Base-by-base conservation (phyloP, 2,888 invertebrate species). In the Melanchra persicariae region DNA sequence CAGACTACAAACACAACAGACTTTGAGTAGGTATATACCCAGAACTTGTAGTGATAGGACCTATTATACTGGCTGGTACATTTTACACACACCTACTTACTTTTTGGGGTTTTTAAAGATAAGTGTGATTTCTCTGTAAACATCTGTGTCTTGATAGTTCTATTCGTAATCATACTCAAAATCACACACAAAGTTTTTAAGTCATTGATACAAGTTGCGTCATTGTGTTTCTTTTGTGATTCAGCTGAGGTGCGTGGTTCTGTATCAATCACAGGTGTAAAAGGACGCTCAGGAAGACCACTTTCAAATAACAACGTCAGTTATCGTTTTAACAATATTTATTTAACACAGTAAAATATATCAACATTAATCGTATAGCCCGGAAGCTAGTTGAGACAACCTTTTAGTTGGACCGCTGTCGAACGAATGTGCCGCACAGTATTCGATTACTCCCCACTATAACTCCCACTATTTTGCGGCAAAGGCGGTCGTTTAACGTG, bases 161-260 rank as follows among this genome's bases (percentile, higher is more conserved):
- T 49, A 40, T n/a, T n/a, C n/a, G n/a, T n/a, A n/a, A n/a, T n/a
- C n/a, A n/a, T n/a, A n/a, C n/a, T n/a, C n/a, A n/a, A n/a, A n/a
- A n/a, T n/a, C n/a, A n/a, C 19, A 49, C 22, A 30, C 37, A 45
- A 70, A 63, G 70, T 63, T 74, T 74, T 74, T 74, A 63, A 63
- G 74, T 55, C 15, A 47, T 65, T 74, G 65, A 45, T 15, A 64
- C 12, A 74, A 40, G 30, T 30, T 45, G n/a, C 12, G 19, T 40
- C n/a, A n/a, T n/a, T n/a, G n/a, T n/a, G n/a, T n/a, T n/a, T 51
- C 22, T 47, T n/a, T 22, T 40, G 55, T 7, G 24, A 22, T 68
- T 37, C 15, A 47, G 19, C 24, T 17, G 15, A 12, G 2, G 47
- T 19, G 10, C 3, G 8, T 34, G 19, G n/a, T 34, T 49, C 8